Conservation (phyloP, 1,140 invertebrate genomes). For the Ostrea edulis region DNA sequence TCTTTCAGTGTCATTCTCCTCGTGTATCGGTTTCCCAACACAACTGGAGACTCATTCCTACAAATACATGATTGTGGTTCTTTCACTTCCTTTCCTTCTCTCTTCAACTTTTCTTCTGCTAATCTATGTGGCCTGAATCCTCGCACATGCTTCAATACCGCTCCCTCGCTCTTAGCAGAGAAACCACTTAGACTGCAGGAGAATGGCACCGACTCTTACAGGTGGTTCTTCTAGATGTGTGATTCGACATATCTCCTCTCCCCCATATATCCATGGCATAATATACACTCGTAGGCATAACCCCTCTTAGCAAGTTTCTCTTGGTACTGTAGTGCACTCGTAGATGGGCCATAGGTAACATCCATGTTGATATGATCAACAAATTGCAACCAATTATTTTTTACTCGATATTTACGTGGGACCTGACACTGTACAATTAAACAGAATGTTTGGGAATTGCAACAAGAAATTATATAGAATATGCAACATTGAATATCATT, state of each 20-base stretch:
- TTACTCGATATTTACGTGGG: no score
- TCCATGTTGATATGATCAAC: no score
- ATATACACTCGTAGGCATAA: constrained; percentile 1
- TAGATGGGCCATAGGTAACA: no score
- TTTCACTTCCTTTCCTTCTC: background rate
- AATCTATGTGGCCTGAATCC: background rate
- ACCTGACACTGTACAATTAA: no score
- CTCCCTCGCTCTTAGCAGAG: background rate
- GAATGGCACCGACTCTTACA: constrained; percentile 11
- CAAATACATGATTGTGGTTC: no score
- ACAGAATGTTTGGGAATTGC: no score
- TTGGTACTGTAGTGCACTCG: constrained; percentile 20
- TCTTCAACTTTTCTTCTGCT: background rate
- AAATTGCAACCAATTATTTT: no score
- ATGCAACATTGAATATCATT: no score
- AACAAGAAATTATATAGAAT: no score
- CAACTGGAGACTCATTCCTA: no score
- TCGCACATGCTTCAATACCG: constrained; percentile 40
- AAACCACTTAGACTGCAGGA: constrained; percentile 42
- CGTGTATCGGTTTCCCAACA: no score
- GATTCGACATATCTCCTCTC: constrained; percentile 10
- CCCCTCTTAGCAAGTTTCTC: background rate
- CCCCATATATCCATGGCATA: background rate
- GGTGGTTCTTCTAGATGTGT: constrained; percentile 36
- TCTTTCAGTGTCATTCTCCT: no score